Percentiles rank a stretch among this genome's conserved stretches.
phyloP scores from a whole-genome alignment of 2,797 vertebrate species.

The Scolopax bukidnonensis region DNA sequence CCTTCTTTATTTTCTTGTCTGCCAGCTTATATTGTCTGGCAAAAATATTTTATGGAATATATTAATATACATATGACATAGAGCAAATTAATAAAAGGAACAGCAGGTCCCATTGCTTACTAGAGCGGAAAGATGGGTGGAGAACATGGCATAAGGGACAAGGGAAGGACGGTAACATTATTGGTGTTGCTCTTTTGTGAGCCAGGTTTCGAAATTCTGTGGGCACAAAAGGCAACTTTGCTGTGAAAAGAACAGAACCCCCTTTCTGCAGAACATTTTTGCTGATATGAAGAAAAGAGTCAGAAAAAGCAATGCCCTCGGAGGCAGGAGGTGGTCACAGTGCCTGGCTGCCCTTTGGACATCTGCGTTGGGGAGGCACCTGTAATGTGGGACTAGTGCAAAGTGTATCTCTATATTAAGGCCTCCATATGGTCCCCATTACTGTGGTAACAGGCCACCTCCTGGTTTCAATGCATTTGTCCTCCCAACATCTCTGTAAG shows the following conservation, averaged over 20 bases:
- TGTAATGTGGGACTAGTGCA: slow-evolving; percentile 64
- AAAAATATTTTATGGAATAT: slow-evolving; percentile 64
- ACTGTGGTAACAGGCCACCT: slow-evolving; percentile 72
- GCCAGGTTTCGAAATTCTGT: slow-evolving; percentile 20
- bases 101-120: slow-evolving; percentile 71
- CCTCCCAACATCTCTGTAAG: slow-evolving; percentile 72
- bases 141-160: slow-evolving; percentile 70
- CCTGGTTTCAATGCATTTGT: slow-evolving; percentile 69
- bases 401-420: slow-evolving; percentile 71
- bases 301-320: slow-evolving; percentile 36
- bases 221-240: not conserved
- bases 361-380: slow-evolving; percentile 61
- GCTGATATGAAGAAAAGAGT: not conserved
- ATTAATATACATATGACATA: slow-evolving; percentile 73
- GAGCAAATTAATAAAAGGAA: slow-evolving; percentile 74
- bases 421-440: slow-evolving; percentile 72
- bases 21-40: slow-evolving; percentile 28
- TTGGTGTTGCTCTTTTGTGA: slow-evolving; percentile 35
- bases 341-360: slow-evolving; percentile 70
- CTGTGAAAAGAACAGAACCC: not conserved
- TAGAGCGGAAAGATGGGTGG: slow-evolving; percentile 76
- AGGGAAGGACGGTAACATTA: slow-evolving; percentile 62
- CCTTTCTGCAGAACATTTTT: not conserved
- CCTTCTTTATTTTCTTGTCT: slow-evolving; percentile 54
- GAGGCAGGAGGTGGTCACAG: slow-evolving; percentile 56